Evolutionary conservation across 2,797 vertebrate species (phyloP), one percentile per base, ranked within the genome.

Genomic region (Trachops cirrhosus): DNA sequence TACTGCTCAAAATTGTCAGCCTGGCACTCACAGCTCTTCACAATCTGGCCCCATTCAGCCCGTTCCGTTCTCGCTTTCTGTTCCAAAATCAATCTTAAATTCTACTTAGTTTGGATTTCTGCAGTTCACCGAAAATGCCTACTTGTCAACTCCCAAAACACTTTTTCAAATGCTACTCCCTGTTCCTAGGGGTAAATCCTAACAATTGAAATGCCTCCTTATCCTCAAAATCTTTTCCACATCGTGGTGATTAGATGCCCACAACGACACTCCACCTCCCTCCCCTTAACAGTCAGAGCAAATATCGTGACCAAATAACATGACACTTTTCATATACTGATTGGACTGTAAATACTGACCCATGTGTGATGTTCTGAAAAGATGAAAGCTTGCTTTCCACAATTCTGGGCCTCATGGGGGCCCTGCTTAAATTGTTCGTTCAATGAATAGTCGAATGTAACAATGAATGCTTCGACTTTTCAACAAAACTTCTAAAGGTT

Each of bases 31-130:
- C 0, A 85, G 46, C 34, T 86, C 73, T 88, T 93, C 32, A 87
- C 6, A 46, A 1, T 48, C 89, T 71, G 50, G 32, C 21, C 67
- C 26, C 50, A 57, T 46, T 64, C 29, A n/a, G 15, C 11, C 29
- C 62, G 26, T 26, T 50, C 48, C 2, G 29, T 57, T 68, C 32
- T 64, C 5, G 4, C 12, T 77, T 70, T 91, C 39, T 79, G 22
- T 71, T 94, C 64, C 34, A 86, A 96, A 95, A 86, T 14, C 14
- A 94, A 91, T 34, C 22, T 37, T 48, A 71, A 86, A 37, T 84
- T 94, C 24, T 48, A 84, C 24, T 73, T 88, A 57, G 86, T 70
- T 74, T 70, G 41, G 57, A 79, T 39, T 86, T 91, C 15, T 62
- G 3, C 8, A 91, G 84, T 57, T 75, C 29, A 89, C 1, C 70